These are phyloP conservation scores for Megathymus violae DNA, from an alignment of 1,140 invertebrate genomes.

Conservation along the genomic window DNA sequence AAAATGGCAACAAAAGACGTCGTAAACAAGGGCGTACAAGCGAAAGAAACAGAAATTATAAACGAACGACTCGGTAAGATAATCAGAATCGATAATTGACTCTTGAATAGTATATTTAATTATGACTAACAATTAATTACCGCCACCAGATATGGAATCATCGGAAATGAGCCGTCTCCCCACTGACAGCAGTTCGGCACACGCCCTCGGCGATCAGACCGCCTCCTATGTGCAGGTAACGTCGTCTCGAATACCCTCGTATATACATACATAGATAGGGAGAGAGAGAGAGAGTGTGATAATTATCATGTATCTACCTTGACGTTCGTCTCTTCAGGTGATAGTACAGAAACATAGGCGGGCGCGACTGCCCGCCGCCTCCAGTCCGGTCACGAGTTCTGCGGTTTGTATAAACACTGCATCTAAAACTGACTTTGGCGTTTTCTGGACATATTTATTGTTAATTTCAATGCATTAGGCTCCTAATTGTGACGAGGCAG, in stretches of 20 bases:
- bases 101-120: background rate
- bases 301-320: conserved; percentile 4
- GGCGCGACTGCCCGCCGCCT: conserved; percentile 31
- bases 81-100: background rate
- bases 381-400: conserved; percentile 27
- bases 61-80: conserved; percentile 21
- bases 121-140: background rate
- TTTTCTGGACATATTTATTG: no score
- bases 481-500: no score
- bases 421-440: no score
- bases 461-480: no score
- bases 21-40: conserved; percentile 37
- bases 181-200: background rate
- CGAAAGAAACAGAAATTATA: conserved; percentile 35
- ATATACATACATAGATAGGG: no score
- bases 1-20: conserved; percentile 4
- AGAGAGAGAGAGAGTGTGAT: no score
- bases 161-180: conserved; percentile 5
- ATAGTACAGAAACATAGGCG: conserved; percentile 38
- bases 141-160: background rate
- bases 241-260: no score
- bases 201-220: conserved; percentile 21
- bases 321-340: conserved; percentile 18
- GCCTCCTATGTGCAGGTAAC: conserved; percentile 40
- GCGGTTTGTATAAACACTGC: no score